Base-by-base conservation (phyloP, 2,113 vertebrate genomes). In the Corythornis cristatus region DNA sequence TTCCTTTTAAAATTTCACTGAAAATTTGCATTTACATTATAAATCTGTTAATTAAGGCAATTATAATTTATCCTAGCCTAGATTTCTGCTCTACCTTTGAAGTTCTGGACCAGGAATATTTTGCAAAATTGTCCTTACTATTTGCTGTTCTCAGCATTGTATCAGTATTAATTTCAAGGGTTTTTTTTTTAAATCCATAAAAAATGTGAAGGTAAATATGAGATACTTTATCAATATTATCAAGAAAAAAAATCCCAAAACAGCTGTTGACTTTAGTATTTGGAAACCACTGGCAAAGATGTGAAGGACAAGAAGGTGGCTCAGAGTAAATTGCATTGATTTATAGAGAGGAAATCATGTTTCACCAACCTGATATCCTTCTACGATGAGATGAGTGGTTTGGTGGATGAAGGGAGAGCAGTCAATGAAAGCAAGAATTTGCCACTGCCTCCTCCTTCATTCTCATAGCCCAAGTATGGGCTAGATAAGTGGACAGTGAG, bases 371-470 rank as follows among this genome's bases (percentile, higher is more conserved):
- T 17, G 37, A 65, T 5, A 46, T 9, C 21, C 18, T 77, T 81
- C 33, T 19, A 2, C 1, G 3, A 16, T 45, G n/a, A 77, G 42
- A 21, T 50, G 23, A 6, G 6, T 26, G 35, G 5, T 22, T 80
- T 73, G 65, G n/a, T 58, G 33, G 21, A 15, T 46, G 33, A 46
- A 6, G 8, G 3, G 3, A n/a, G 16, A 51, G 9, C 28, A 74
- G 28, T 12, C 1, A 3, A 1, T 71, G 9, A 48, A 48, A 66
- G 13, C 46, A 50, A 64, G 8, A 15, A 9, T 80, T 90, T 88
- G 22, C 22, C 6, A 5, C 26, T 66, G 43, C 11, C 31, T 29
- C 15, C 46, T 21, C 6, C 0, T 1, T 7, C 15, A 8, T n/a
- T 71, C 33, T 89, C 9, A 18, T 12, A 23, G 50, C 19, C 13